Base-by-base conservation (phyloP, 2,113 vertebrate species). In the Hemiscyllium ocellatum region DNA sequence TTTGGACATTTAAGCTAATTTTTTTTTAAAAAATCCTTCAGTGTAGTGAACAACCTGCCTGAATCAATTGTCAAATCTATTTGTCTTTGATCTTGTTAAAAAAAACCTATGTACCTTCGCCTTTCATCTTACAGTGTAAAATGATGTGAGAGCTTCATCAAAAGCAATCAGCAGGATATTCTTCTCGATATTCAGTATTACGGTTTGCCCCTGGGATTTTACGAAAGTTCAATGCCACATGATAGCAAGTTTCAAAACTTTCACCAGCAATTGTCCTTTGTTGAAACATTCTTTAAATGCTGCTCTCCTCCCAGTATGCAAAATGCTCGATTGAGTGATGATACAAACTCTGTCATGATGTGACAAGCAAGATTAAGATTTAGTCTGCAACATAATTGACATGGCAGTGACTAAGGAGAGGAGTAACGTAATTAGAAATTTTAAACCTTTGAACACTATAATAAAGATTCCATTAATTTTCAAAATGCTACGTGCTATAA, bases 381-480 rank as follows among this genome's bases (percentile, higher is more conserved):
- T 8, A 29, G 52, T 65, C 33, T 56, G 1, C 2, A 61, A 90
- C 52, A 90, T 61, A 33, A 90, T 90, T 61, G 87, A 52, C 33
- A 33, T 65, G 13, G 52, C 52, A 90, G 87, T 12, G 87, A 65
- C 12, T 17, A 90, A 61, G 26, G 52, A 33, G 87, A 6, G 52
- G 26, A 65, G 24, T 61, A 15, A 17, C 10, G 26, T 61, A 90
- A 90, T 90, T 90, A 56, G 12, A 90, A 56, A 90, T 90, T 29
- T 90, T 61, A 56, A 90, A 90, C 87, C 52, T 90, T 90, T 61
- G 87, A 29, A 90, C 87, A 90, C n/a, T 90, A 90, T 65, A 33
- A 90, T 56, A 90, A 56, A 90, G 87, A 52, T 90, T 29, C 87
- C 52, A 90, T 90, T 90, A 90, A 90, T 90, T 90, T 90, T 90